Evolutionary conservation across 2,888 invertebrate genomes (phyloP).

Genomic region (Muscina levida): DNA sequence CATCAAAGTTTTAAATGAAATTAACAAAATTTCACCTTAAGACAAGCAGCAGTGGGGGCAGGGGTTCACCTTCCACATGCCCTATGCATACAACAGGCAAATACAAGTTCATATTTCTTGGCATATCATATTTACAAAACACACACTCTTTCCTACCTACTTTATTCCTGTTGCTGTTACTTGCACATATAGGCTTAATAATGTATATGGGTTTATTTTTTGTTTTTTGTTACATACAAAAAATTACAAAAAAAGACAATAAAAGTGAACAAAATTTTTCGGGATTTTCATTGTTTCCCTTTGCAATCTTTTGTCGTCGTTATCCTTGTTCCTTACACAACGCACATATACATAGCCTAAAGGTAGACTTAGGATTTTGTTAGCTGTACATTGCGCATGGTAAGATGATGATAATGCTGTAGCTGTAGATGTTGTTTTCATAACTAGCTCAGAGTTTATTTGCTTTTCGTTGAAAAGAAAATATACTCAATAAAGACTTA

Average conservation of each 20-base stretch:
- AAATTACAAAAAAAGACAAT: constrained; percentile 27
- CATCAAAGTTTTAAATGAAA: background rate
- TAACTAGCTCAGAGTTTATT: background rate
- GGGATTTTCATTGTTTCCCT: background rate
- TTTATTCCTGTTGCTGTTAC: background rate
- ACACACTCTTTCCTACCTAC: background rate
- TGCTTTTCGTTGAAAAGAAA: background rate
- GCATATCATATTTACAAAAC: background rate
- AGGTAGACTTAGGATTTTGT: background rate
- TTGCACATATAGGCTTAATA: background rate
- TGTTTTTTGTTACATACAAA: constrained; percentile 11
- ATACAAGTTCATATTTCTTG: background rate
- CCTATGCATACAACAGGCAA: too few species aligned
- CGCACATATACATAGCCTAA: background rate
- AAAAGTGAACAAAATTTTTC: too few species aligned
- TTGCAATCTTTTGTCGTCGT: background rate
- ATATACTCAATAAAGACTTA: background rate
- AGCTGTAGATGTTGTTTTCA: background rate
- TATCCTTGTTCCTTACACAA: background rate
- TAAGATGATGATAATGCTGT: constrained; percentile 3
- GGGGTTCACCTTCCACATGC: background rate
- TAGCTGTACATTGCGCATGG: background rate
- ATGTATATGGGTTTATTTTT: background rate
- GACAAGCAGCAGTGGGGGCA: too few species aligned
- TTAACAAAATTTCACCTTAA: background rate